phyloP scores from a whole-genome alignment of 2,888 invertebrate genomes.

The Polymixis lichenea region DNA sequence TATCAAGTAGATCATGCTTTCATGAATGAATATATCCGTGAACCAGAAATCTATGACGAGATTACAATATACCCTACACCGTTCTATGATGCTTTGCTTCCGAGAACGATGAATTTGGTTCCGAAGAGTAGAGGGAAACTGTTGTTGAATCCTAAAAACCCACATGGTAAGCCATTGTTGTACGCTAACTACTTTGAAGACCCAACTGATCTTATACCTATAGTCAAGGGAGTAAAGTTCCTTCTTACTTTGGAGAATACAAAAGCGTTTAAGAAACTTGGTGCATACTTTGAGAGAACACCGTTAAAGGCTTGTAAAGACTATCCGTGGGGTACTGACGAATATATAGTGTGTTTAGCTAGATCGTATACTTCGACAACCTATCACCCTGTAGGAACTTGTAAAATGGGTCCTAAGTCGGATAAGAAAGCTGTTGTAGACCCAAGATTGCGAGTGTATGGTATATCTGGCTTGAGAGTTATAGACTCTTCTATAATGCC shows the following conservation, averaged over 20 bases:
- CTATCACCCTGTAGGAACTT: slow-evolving; percentile 85
- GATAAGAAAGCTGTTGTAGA: slow-evolving; percentile 92
- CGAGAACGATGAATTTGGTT: slow-evolving; percentile 90
- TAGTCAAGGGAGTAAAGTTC: slow-evolving; percentile 91
- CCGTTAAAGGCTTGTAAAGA: slow-evolving; percentile 90
- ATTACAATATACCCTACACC: slow-evolving; percentile 86
- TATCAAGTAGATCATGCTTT: slow-evolving; percentile 86
- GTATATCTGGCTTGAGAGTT: slow-evolving; percentile 91
- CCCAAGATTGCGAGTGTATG: slow-evolving; percentile 92
- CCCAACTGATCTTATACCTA: slow-evolving; percentile 89
- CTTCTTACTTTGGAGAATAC: slow-evolving; percentile 90
- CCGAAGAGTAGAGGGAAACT: slow-evolving; percentile 92
- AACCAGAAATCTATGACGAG: slow-evolving; percentile 79
- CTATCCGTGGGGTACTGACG: slow-evolving; percentile 90
- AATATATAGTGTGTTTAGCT: slow-evolving; percentile 92
- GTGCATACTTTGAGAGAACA: slow-evolving; percentile 88
- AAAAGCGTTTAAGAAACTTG: slow-evolving; percentile 88
- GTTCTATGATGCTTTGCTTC: slow-evolving; percentile 91
- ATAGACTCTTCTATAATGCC: slow-evolving; percentile 96
- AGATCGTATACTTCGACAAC: slow-evolving; percentile 89
- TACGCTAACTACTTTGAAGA: slow-evolving; percentile 92
- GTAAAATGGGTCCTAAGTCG: slow-evolving; percentile 89
- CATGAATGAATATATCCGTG: slow-evolving; percentile 87
- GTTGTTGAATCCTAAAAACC: slow-evolving; percentile 91
- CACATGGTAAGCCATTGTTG: slow-evolving; percentile 92